These are phyloP conservation scores for Noctua janthe DNA, from an alignment of 2,888 invertebrate genomes.

Conservation along the genomic window DNA sequence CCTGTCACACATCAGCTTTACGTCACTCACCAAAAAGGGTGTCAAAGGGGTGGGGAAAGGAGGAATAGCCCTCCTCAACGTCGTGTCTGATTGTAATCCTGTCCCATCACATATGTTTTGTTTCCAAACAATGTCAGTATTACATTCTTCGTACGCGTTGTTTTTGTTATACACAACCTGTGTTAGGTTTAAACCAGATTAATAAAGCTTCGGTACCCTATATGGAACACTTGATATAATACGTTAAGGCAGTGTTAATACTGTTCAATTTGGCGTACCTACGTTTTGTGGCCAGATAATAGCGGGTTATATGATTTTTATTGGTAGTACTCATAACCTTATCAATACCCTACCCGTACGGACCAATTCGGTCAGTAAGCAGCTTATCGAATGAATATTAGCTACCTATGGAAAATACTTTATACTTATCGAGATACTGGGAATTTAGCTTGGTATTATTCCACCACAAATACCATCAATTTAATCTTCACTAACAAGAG, in stretches of 20 bases:
- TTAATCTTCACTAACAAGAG: neutral
- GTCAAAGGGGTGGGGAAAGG: neutral
- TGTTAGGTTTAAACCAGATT: conserved; percentile 43
- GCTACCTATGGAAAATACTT: neutral
- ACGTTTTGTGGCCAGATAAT: neutral
- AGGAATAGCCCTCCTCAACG: conserved; percentile 34
- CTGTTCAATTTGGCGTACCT: neutral
- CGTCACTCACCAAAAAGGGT: conserved; percentile 44
- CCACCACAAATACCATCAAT: neutral
- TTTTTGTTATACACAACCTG: conserved; percentile 59
- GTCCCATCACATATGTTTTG: conserved; percentile 64
- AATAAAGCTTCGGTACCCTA: conserved; percentile 4
- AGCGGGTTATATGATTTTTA: neutral
- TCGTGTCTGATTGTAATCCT: conserved; percentile 65
- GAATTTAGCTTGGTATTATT: neutral
- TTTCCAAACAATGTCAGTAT: conserved; percentile 58
- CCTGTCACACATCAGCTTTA: conserved; percentile 66
- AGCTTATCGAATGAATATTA: conserved; percentile 23
- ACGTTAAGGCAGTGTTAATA: neutral
- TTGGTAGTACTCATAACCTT: neutral
- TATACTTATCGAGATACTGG: neutral
- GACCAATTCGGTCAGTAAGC: neutral
- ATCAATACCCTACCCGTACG: neutral
- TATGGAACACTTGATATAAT: neutral
- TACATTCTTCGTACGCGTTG: conserved; percentile 53